A percentile compares a stretch with the other conserved stretches of the same genome.
These are phyloP conservation scores for Notothenia coriiceps DNA, from an alignment of 2,113 vertebrate genomes.

Conservation along the genomic window DNA sequence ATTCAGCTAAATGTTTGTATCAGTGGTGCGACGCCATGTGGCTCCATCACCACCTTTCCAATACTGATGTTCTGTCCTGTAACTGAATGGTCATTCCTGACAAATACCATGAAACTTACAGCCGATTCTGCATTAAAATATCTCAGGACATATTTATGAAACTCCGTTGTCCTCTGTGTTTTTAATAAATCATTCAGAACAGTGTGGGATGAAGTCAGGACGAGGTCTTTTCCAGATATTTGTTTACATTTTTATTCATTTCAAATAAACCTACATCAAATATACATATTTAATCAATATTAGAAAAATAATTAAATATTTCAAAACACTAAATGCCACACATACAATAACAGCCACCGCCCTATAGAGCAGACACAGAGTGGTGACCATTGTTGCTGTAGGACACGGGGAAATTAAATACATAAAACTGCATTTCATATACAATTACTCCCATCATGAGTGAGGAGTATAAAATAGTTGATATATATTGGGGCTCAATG, in stretches of 20 bases:
- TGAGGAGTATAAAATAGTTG: constrained; percentile 28
- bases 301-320: constrained; percentile 80
- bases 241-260: constrained; percentile 70
- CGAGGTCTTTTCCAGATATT: neutral
- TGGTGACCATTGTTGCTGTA: constrained; percentile 46
- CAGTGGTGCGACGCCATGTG: constrained; percentile 28
- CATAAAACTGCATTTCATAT: constrained; percentile 75
- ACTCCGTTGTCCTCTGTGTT: constrained; percentile 10
- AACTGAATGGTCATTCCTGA: constrained; percentile 73
- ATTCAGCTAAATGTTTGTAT: constrained; percentile 47
- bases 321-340: constrained; percentile 66
- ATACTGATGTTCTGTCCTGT: constrained; percentile 27
- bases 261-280: constrained; percentile 79
- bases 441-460: constrained; percentile 34
- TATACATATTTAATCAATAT: constrained; percentile 74
- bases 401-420: constrained; percentile 68
- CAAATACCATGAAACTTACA: constrained; percentile 49
- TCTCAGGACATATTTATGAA: constrained; percentile 73
- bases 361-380: constrained; percentile 45
- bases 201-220: constrained; percentile 5
- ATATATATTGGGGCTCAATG: constrained; percentile 24
- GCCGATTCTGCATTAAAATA: constrained; percentile 76
- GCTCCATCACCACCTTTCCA: constrained; percentile 35
- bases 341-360: constrained; percentile 60
- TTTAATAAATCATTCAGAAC: neutral